These are phyloP conservation scores for Antheraea assamensis DNA, from an alignment of 2,888 invertebrate genomes.

Conservation along the genomic window DNA sequence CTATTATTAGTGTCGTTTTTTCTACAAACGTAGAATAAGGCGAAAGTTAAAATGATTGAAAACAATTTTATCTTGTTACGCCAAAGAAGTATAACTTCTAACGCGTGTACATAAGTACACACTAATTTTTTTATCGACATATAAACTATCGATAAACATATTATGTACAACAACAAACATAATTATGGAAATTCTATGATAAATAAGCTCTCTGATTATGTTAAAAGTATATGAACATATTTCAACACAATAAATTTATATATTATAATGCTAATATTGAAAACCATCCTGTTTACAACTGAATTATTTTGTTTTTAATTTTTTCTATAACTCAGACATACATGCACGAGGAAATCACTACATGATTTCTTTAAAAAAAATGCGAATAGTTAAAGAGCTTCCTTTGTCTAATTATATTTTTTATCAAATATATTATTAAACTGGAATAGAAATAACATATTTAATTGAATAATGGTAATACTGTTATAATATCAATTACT, in stretches of 20 bases:
- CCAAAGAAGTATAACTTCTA: no score
- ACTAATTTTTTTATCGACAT: background rate
- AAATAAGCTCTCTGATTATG: background rate
- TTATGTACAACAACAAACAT: background rate
- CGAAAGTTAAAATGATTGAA: no score
- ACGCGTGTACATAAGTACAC: no score
- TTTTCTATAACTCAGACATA: background rate
- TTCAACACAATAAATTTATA: background rate
- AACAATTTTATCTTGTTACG: no score
- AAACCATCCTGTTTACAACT: background rate
- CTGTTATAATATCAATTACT: background rate
- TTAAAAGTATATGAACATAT: background rate
- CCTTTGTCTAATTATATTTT: background rate
- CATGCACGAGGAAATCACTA: background rate
- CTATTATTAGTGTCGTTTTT: no score
- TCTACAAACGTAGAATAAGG: no score
- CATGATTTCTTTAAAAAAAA: background rate
- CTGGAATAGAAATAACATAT: background rate
- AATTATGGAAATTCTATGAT: background rate
- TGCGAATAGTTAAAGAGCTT: no score
- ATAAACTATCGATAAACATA: background rate
- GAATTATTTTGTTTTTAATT: background rate
- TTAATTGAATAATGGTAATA: slow-evolving; percentile 1
- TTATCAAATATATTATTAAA: background rate
- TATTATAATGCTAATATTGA: background rate